These are phyloP conservation scores for Geophilus truncorum DNA, from an alignment of 2,888 invertebrate genomes.

Conservation along the genomic window DNA sequence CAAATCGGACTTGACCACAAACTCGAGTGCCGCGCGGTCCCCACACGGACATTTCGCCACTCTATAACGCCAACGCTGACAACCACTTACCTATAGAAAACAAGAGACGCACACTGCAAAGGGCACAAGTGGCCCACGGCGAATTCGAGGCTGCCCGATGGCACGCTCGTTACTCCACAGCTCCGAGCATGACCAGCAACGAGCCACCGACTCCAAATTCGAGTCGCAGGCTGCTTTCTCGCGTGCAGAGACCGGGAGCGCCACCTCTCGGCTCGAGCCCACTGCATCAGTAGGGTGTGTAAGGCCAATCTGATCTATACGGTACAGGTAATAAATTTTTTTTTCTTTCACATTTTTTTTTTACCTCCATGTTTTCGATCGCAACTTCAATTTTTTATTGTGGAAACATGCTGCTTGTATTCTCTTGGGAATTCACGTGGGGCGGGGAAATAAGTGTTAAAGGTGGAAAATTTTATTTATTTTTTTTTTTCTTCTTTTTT, in stretches of 20 bases:
- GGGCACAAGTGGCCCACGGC: conserved; percentile 3
- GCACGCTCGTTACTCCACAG: conserved; percentile 16
- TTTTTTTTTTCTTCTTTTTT: too few relatives aligned
- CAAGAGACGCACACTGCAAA: background rate
- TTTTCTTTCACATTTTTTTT: background rate
- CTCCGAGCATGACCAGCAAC: conserved; percentile 16
- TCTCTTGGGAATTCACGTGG: background rate
- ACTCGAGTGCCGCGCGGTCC: background rate
- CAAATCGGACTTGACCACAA: background rate
- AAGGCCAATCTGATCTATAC: background rate
- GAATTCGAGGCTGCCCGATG: background rate
- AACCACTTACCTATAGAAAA: background rate
- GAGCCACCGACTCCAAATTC: background rate
- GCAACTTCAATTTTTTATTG: background rate
- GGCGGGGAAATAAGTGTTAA: background rate
- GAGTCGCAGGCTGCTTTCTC: background rate
- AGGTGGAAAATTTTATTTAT: background rate
- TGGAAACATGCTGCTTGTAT: background rate
- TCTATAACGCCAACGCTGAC: background rate
- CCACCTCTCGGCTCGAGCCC: conserved; percentile 11
- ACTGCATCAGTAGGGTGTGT: background rate
- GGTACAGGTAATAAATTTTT: background rate
- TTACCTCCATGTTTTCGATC: background rate
- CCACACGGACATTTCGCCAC: background rate
- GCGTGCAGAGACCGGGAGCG: background rate